These are phyloP conservation scores for Crossocerus cetratus DNA, from an alignment of 2,888 invertebrate genomes.

Conservation along the genomic window DNA sequence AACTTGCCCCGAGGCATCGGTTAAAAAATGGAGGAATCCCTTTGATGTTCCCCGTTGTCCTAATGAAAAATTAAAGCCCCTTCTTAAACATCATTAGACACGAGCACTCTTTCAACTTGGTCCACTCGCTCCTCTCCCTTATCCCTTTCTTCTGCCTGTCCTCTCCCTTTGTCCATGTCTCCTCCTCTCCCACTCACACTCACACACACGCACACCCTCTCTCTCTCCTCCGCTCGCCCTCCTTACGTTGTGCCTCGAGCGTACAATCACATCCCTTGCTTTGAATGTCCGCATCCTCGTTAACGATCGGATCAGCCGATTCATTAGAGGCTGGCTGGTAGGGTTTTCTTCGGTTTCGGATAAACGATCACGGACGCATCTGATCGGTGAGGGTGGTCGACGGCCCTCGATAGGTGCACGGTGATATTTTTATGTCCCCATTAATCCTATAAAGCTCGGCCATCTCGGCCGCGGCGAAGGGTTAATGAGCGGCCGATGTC, in stretches of 20 bases:
- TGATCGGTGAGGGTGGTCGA: too few relatives aligned
- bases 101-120: constrained; percentile 69
- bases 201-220: too few relatives aligned
- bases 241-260: constrained; percentile 44
- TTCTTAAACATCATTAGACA: constrained; percentile 76
- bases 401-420: too few relatives aligned
- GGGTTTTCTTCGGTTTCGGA: too few relatives aligned
- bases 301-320: constrained; percentile 22
- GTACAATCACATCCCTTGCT: constrained; percentile 44
- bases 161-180: constrained; percentile 6
- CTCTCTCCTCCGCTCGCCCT: too few relatives aligned
- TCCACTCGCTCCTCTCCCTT: constrained; percentile 34
- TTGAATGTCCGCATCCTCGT: constrained; percentile 31
- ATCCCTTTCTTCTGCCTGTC: constrained; percentile 33
- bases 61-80: constrained; percentile 77
- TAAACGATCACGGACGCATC: too few relatives aligned
- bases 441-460: too few relatives aligned
- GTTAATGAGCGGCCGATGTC: constrained; percentile 25
- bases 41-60: constrained; percentile 74
- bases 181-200: too few relatives aligned
- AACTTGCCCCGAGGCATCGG: constrained; percentile 70
- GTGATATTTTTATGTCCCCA: too few relatives aligned
- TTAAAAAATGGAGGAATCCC: constrained; percentile 73
- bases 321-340: too few relatives aligned
- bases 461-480: too few relatives aligned